A percentile compares a stretch with the other conserved stretches of the same genome.
These are phyloP conservation scores for Augiades crinisus DNA, from an alignment of 2,888 invertebrate species.

Conservation along the genomic window DNA sequence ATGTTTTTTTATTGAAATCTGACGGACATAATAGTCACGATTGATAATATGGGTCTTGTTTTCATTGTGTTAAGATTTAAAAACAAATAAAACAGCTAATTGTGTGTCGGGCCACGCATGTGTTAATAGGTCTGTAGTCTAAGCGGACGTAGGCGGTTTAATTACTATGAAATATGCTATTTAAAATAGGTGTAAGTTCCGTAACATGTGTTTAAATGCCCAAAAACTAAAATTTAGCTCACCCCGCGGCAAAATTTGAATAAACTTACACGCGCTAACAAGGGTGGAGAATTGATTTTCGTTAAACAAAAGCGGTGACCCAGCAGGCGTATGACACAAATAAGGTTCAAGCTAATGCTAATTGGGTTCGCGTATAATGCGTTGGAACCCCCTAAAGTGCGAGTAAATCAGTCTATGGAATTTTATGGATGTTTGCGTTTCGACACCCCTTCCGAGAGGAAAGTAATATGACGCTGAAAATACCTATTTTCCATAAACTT, in stretches of 20 bases:
- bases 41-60: no score
- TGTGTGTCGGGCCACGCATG: no score
- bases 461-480: no score
- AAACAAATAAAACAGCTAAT: no score
- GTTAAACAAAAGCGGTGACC: slow-evolving; percentile 3
- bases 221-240: not conserved
- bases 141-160: no score
- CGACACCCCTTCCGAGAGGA: not conserved
- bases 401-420: not conserved
- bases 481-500: not conserved
- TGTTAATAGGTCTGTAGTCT: no score
- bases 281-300: slow-evolving; percentile 10
- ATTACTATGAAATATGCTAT: no score
- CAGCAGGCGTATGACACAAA: not conserved
- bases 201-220: not conserved
- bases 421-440: not conserved
- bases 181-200: not conserved
- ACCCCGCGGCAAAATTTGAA: not conserved
- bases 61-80: no score
- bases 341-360: not conserved
- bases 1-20: no score
- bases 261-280: not conserved
- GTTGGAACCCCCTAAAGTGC: not conserved
- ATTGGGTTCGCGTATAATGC: slow-evolving; percentile 1
- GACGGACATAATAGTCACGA: no score